Base-by-base conservation (phyloP, 2,888 invertebrate species). In the Cryptocheilus praepositus region DNA sequence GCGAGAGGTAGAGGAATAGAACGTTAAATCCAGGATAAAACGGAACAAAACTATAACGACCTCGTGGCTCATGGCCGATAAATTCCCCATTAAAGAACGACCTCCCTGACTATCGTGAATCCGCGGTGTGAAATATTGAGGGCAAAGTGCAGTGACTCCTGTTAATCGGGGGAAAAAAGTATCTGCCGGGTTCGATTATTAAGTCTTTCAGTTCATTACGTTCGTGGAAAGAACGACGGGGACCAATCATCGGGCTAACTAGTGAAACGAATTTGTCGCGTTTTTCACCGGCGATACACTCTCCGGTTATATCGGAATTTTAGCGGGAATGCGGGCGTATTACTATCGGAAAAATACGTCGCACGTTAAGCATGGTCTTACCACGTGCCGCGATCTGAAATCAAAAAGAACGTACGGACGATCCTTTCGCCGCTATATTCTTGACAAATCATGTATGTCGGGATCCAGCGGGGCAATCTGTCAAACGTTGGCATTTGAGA, bases 11-110 rank as follows among this genome's bases (percentile, higher is more conserved):
- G 71, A 69, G 63, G 66, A 70, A 68, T 54, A 68, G 67, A 70
- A 72, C 73, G 71, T 73, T 79, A 80, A 77, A 72, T 67, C 62
- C 44, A 52, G 73, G 71, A 70, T 79, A 70, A 76, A 78, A 70
- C 62, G 67, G 62, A 65, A 68, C 62, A 65, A 73, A 76, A 69
- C 68, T 67, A 67, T 71, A 70, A 70, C 68, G 67, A 71, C 56
- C 49, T 54, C 56, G 54, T 60, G 57, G 67, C 49, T 65, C 62
- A 43, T 64, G 58, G 49, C 53, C 70, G 70, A 80, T 77, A 76
- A 74, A 82, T 79, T 71, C 64, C 52, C 66, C 60, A 72, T 64
- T 63, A 62, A 72, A 62, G 67, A 74, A 70, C 55, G 67, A 67
- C 64, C 67, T 36, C 25, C 36, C 56, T 46, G 15, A 28, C 54